A percentile compares a stretch with the other conserved stretches of the same genome.
phyloP scores from a whole-genome alignment of 2,888 invertebrate species.

The Eustalomyia histrio region DNA sequence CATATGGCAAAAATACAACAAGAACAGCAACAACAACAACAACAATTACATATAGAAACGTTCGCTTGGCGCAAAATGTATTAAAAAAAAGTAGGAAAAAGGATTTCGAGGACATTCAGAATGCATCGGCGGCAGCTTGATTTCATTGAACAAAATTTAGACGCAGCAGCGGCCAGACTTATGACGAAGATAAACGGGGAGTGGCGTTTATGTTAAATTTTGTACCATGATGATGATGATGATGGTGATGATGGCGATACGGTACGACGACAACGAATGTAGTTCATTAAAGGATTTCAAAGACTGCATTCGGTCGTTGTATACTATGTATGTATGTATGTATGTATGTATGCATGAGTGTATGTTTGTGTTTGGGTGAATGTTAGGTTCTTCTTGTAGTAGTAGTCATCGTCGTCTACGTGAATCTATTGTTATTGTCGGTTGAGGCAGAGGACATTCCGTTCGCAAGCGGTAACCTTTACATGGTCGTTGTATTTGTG shows the following conservation, averaged over 20 bases:
- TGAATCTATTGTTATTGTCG: constrained; percentile 58
- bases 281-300: constrained; percentile 26
- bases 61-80: constrained; percentile 58
- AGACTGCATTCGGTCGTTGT: constrained; percentile 25
- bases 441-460: constrained; percentile 66
- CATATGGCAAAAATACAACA: constrained; percentile 37
- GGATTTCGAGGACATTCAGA: constrained; percentile 59
- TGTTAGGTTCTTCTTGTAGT: constrained; percentile 6
- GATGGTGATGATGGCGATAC: constrained; percentile 22
- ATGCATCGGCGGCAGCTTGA: constrained; percentile 53
- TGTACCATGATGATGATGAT: not conserved
- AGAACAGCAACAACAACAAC: too few species aligned
- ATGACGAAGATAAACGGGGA: constrained; percentile 40
- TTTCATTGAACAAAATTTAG: constrained; percentile 62
- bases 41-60: not conserved
- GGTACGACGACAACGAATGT: constrained; percentile 45
- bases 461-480: constrained; percentile 67
- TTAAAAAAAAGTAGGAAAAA: constrained; percentile 43
- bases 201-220: not conserved
- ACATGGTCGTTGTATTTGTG: constrained; percentile 68
- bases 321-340: constrained; percentile 19
- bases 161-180: constrained; percentile 28
- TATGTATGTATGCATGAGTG: not conserved
- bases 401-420: constrained; percentile 26
- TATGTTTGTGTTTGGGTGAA: not conserved